Evolutionary conservation across 1,140 invertebrate species (phyloP), one percentile per base, ranked within the genome.

Genomic region (Drosophila serrata): DNA sequence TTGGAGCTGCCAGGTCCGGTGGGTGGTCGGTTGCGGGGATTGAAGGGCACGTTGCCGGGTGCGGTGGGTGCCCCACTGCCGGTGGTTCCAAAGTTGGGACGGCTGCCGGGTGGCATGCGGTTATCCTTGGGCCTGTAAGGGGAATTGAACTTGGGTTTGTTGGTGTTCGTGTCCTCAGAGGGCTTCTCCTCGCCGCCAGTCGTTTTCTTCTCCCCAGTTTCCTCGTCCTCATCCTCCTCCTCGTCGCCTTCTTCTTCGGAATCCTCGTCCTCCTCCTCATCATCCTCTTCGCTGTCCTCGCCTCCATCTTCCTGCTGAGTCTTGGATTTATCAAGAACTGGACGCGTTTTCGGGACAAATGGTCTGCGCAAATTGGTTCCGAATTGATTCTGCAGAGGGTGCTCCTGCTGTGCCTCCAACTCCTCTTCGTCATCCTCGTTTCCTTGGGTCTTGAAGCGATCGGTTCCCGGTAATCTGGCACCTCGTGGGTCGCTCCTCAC

Each of bases 351-450:
- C 2, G 87, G 76, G 11, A 63, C 37, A 37, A 87, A 84, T 15
- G 75, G 82, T n/a, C 56, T 33, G n/a, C 87, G 64, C 19, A 77
- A 49, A n/a, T 61, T 43, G 6, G 58, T 35, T 11, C 33, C 64
- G 2, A 72, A 57, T 39, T 69, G 81, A 27, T 40, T 58, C 17
- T 56, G 39, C 42, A 75, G n/a, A 9, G 68, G 70, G 1, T 63
- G 72, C 12, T 58, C 55, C 4, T 27, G 76, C 12, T 74, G 8
- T 6, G 35, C 51, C 19, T 55, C 43, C 33, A 64, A 93, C 56
- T 93, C 93, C 2, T 93, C 75, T 60, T 93, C 81, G 57, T 94
- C 93, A 75, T 94, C 94, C 31, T 94, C 93, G 1, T 57, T 55
- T 4, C 57, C 60, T 19, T 73, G 49, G 22, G 55, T 17, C 61